Conservation (phyloP, 2,888 invertebrate species). For the Andrena fulva region DNA sequence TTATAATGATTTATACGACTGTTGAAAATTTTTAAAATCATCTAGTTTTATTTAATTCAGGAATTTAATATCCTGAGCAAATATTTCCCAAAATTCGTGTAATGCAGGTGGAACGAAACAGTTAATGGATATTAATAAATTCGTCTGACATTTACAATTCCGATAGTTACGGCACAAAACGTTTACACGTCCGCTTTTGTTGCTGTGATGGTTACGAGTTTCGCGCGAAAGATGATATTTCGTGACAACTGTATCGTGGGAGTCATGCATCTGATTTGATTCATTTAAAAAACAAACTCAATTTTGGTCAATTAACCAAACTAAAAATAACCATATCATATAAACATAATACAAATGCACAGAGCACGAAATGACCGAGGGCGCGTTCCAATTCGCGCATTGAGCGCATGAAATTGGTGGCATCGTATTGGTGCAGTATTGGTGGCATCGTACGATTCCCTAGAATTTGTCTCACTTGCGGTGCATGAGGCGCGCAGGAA, state of each 20-base stretch:
- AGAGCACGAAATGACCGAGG: background rate
- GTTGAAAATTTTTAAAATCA: background rate
- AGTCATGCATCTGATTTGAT: background rate
- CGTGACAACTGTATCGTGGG: background rate
- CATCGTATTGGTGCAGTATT: no score
- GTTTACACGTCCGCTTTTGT: background rate
- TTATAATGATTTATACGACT: background rate
- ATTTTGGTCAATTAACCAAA: background rate
- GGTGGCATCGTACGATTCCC: no score
- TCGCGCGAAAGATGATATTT: background rate
- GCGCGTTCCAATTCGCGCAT: no score
- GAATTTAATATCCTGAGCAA: background rate
- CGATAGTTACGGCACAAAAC: background rate
- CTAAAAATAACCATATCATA: background rate
- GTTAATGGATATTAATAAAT: conserved; percentile 8
- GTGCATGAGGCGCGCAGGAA: no score
- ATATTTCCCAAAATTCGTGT: background rate
- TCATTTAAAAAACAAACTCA: background rate
- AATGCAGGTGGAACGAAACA: background rate
- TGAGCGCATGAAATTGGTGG: no score
- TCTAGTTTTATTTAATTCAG: no score
- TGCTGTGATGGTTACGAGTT: background rate
- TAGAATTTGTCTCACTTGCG: no score
- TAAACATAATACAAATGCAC: background rate
- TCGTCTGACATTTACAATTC: background rate